phyloP scores from a whole-genome alignment of 2,113 vertebrate genomes.

The Hippolais icterina region DNA sequence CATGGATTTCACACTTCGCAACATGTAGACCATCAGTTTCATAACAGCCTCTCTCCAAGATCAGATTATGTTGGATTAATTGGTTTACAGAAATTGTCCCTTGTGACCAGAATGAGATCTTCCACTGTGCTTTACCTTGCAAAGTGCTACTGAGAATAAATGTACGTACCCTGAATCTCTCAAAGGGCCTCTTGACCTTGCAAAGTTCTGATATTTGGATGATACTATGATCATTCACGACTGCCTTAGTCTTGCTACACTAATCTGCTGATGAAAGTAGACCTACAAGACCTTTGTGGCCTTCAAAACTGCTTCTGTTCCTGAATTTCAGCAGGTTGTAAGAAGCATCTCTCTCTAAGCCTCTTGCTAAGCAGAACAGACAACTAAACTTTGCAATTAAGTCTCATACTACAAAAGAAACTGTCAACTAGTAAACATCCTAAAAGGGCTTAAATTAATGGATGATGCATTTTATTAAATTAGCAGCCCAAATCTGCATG shows the following conservation, averaged over 20 bases:
- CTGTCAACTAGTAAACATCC: constrained; percentile 21
- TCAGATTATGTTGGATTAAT: background rate
- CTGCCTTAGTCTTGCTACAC: background rate
- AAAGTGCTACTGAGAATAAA: background rate
- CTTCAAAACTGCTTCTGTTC: background rate
- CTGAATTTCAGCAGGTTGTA: background rate
- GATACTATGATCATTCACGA: background rate
- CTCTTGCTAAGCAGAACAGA: background rate
- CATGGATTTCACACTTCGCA: background rate
- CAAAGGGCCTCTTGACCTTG: background rate
- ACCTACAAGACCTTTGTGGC: background rate
- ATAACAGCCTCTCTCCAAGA: background rate
- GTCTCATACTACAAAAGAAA: constrained; percentile 1
- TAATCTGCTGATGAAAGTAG: background rate
- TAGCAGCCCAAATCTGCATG: constrained; percentile 42
- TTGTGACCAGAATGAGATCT: background rate
- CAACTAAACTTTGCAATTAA: constrained; percentile 8
- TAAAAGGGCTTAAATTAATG: constrained; percentile 48
- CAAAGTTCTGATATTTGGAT: background rate
- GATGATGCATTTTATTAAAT: constrained; percentile 46
- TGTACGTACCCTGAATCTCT: fast-evolving
- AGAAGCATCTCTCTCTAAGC: background rate
- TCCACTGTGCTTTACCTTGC: background rate
- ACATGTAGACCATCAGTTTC: background rate
- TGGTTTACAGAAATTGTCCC: background rate